These are phyloP conservation scores for Neostethus bicornis DNA, from an alignment of 2,797 vertebrate species.

Conservation along the genomic window DNA sequence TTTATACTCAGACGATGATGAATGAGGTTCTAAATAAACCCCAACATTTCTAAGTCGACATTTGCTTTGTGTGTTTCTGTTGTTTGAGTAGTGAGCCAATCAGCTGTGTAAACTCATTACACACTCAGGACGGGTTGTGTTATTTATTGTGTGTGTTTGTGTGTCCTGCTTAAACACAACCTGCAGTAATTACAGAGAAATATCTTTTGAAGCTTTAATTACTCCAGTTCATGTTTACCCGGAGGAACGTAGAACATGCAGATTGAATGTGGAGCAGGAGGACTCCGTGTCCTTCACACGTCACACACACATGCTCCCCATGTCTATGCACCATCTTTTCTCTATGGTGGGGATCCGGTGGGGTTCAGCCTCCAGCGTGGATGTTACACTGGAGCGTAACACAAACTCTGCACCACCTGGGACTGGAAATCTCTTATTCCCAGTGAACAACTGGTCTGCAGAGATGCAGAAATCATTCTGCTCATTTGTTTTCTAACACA, in stretches of 20 bases:
- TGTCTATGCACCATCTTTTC: neutral
- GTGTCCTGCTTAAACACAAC: neutral
- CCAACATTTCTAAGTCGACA: too few species aligned
- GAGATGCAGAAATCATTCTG: too few species aligned
- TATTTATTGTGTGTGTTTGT: neutral
- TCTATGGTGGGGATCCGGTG: slow-evolving; percentile 8
- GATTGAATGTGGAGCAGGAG: neutral
- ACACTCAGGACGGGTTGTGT: neutral
- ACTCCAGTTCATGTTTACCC: neutral
- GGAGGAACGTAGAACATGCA: neutral
- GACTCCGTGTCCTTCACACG: slow-evolving; percentile 21
- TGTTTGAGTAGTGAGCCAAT: neutral
- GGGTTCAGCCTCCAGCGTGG: slow-evolving; percentile 12
- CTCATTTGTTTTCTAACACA: too few species aligned
- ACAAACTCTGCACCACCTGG: slow-evolving; percentile 18
- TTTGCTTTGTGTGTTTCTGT: too few species aligned
- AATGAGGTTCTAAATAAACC: too few species aligned
- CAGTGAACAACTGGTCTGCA: neutral
- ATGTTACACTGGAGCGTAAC: neutral
- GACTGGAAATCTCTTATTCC: too few species aligned
- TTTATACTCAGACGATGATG: too few species aligned
- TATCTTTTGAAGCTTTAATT: neutral
- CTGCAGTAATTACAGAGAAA: neutral
- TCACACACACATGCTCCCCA: slow-evolving; percentile 4
- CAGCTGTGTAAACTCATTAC: slow-evolving; percentile 4